Conservation (phyloP, 92 coral and sea anemone genomes). For the Anthopleura xanthogrammica region DNA sequence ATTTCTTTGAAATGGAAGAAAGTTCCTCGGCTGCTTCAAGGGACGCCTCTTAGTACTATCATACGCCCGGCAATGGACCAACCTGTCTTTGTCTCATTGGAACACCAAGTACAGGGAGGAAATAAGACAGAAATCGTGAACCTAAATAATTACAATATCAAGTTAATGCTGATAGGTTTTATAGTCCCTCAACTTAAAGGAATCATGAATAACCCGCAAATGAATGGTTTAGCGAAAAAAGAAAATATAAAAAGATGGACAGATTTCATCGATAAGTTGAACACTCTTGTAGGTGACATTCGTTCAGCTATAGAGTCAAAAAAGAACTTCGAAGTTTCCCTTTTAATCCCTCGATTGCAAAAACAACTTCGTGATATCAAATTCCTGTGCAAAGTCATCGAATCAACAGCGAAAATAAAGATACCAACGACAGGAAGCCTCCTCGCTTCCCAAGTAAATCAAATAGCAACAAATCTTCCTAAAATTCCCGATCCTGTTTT, state of each 20-base stretch:
- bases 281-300: slow-evolving; percentile 3
- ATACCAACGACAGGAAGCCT: neutral
- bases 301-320: neutral
- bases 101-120: slow-evolving; percentile 22
- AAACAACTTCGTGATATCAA: neutral
- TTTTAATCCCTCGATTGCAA: neutral
- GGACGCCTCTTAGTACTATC: slow-evolving; percentile 20
- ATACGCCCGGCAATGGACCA: neutral
- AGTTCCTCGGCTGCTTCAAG: neutral
- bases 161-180: slow-evolving; percentile 8
- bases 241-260: slow-evolving; percentile 20
- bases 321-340: neutral
- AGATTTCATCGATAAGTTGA: neutral
- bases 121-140: slow-evolving; percentile 10
- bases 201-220: slow-evolving; percentile 12
- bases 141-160: slow-evolving; percentile 2
- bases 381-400: neutral
- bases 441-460: slow-evolving; percentile 12
- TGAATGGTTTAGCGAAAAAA: neutral
- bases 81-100: slow-evolving; percentile 15
- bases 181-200: slow-evolving; percentile 18
- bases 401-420: neutral
- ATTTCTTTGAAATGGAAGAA: neutral
- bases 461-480: slow-evolving; percentile 3
- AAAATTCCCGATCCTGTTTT: neutral